Conservation (phyloP, 2,888 invertebrate species). For the Phragmatobia fuliginosa region DNA sequence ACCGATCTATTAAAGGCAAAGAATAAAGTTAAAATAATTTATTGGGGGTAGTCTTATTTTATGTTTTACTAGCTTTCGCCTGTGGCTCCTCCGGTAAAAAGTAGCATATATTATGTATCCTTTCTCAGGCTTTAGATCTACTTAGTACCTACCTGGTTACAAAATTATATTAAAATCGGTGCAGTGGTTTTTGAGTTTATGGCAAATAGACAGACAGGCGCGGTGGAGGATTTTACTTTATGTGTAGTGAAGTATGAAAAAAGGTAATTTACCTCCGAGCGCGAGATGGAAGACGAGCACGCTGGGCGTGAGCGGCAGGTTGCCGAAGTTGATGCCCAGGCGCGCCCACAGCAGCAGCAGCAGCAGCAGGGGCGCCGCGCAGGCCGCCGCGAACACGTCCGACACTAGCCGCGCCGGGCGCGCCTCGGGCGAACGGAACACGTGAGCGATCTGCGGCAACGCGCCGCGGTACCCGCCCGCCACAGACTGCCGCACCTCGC, state of each 20-base stretch:
- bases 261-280: conserved; percentile 88
- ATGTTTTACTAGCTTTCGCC: too few relatives aligned
- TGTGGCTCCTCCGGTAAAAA: too few relatives aligned
- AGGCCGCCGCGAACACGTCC: conserved; percentile 95
- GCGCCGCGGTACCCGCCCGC: conserved; percentile 68
- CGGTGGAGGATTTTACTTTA: too few relatives aligned
- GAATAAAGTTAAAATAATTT: too few relatives aligned
- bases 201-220: too few relatives aligned
- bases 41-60: not conserved
- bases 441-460: conserved; percentile 90
- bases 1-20: too few relatives aligned
- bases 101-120: too few relatives aligned
- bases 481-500: conserved; percentile 16
- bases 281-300: conserved; percentile 97
- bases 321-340: conserved; percentile 94
- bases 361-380: conserved; percentile 93
- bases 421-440: conserved; percentile 96
- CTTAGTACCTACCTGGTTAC: too few relatives aligned
- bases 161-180: too few relatives aligned
- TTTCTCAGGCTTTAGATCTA: too few relatives aligned
- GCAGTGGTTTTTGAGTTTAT: too few relatives aligned
- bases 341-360: conserved; percentile 94
- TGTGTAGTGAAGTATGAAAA: too few relatives aligned
- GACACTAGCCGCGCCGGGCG: conserved; percentile 96
- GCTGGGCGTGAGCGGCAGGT: conserved; percentile 92